Evolutionary conservation across 2,113 vertebrate genomes (phyloP), one percentile per base, ranked within the genome.

Genomic region (Myotis yumanensis): DNA sequence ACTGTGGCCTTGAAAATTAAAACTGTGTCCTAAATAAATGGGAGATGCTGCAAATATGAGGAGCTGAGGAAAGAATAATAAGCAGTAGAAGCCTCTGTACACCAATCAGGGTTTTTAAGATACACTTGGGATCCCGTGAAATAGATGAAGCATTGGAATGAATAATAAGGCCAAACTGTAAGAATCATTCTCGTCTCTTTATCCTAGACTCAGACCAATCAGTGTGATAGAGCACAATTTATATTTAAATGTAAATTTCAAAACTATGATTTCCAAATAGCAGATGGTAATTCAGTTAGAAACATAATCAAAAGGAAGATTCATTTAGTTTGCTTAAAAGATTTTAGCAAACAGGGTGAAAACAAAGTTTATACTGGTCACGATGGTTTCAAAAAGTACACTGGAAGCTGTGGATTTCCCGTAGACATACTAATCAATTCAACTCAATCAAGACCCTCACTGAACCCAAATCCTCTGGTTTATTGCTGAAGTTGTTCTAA

Each of bases 221-320:
- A 84, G 84, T 79, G 28, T 91, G 66, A 86, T 46, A 88, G 23
- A 52, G 37, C 17, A 94, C 86, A 90, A 90, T 86, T 92, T 96
- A 86, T 89, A 95, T 97, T 96, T 96, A 96, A 96, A 93, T 80
- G 76, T 91, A 93, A 92, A 91, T 95, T 96, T 96, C 59, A 93
- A 94, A 95, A 95, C 79, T 73, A 80, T 82, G 59, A 95, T 96
- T 92, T 95, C 88, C 82, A 94, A 96, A 90, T 83, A 94, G 54
- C 85, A 94, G 59, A 90, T 52, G 48, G 64, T 94, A 84, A 92
- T 86, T 95, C 91, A 72, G 71, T 97, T 96, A 95, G 90, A 93
- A 91, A 89, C 57, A 95, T 83, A 95, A 89, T 92, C 72, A 18
- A 80, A 89, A 81, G 77, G 95, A 95, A 82, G 89, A 90, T 88